phyloP scores from a whole-genome alignment of 2,113 vertebrate genomes.

The Hemichromis elongatus region DNA sequence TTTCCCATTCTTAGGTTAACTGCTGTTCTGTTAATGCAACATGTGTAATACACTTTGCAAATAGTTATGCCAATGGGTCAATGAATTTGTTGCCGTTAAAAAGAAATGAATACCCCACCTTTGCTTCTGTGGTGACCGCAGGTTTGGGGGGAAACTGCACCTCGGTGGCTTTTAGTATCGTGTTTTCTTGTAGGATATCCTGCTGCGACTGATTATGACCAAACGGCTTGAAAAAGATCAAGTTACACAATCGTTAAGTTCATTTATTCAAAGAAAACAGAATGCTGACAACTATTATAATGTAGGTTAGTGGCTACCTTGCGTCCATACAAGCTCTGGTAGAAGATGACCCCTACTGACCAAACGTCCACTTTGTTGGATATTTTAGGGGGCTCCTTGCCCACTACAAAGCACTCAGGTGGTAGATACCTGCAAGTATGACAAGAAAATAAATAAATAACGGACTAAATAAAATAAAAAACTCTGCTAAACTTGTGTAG shows the following conservation, averaged over 20 bases:
- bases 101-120: constrained; percentile 67
- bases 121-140: constrained; percentile 90
- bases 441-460: neutral
- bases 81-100: neutral
- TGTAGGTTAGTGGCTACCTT: constrained; percentile 73
- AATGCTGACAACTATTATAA: neutral
- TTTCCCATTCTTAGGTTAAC: neutral
- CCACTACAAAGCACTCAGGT: constrained; percentile 94
- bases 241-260: neutral
- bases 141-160: constrained; percentile 95
- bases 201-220: constrained; percentile 96
- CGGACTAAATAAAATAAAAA: too few species aligned
- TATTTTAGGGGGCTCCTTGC: constrained; percentile 93
- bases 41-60: neutral
- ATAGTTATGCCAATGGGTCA: neutral
- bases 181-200: constrained; percentile 95
- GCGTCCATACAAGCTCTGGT: constrained; percentile 94
- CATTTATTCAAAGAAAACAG: neutral
- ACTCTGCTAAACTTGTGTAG: neutral
- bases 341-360: constrained; percentile 96
- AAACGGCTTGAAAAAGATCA: constrained; percentile 77
- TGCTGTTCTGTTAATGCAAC: neutral
- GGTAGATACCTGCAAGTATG: constrained; percentile 82
- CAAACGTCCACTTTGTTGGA: constrained; percentile 97
- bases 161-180: constrained; percentile 93